Base-by-base conservation (phyloP, 1,140 invertebrate species). In the Acromyrmex heyeri region DNA sequence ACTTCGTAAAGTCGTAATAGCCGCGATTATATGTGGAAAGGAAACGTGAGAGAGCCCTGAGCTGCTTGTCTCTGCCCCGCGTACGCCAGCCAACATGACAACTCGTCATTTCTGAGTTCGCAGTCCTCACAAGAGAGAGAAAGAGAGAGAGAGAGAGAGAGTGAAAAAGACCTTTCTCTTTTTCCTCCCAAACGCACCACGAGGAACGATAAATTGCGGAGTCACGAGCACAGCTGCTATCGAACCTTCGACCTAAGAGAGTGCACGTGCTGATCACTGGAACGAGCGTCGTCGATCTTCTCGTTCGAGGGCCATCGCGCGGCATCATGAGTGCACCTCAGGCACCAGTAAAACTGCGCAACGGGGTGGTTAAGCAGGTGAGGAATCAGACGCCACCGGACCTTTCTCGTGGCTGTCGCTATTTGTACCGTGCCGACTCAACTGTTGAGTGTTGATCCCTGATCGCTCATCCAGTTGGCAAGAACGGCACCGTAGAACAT, bases 341-440 rank as follows among this genome's bases (percentile, higher is more conserved):
- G 92, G 93, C 88, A 78, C 93, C 90, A 91, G 91, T 90, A 64
- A 94, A 94, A 85, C 89, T 93, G 77, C 95, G 95, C 90, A 94
- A 94, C 89, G 96, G 96, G 90, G 95, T 96, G 91, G 95, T 96
- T 53, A 96, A 96, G 92, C 96, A 96, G 94, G 96, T 96, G 93
- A 95, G 92, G 10, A 61, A 10, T 27, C 16, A 21, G 2, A 30
- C 24, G 10, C 18, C 27, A 48, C 10, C 12, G 30, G 8, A 8
- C 16, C 30, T 3, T 14, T 18, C 27, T 8, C 14, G 62, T 16
- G 16, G n/a, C 21, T 24, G n/a, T 10, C 21, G 4, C 24, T 44
- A 44, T 48, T 34, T 14, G 30, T n/a, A 14, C 48, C 50, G 27
- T 24, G 38, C 21, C 18, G 64, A 65, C 57, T 16, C 7, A 30